Base-by-base conservation (phyloP, 1,140 invertebrate genomes). In the Varroa destructor region DNA sequence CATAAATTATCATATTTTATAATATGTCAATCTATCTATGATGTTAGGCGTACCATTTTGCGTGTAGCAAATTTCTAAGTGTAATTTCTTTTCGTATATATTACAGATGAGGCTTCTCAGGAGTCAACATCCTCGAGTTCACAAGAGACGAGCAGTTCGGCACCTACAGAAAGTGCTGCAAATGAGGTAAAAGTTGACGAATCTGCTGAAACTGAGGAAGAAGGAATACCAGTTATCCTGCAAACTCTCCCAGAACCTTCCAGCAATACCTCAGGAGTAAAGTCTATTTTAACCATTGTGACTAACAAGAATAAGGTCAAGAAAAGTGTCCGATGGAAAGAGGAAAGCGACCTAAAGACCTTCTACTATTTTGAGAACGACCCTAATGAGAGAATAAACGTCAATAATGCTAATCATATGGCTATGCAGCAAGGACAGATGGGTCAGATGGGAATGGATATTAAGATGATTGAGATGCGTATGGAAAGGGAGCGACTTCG, bases 361-460 rank as follows among this genome's bases (percentile, higher is more conserved):
- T 83, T 91, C 56, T 85, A 87, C 75, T 93, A 88, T 77, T 97
- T 97, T 79, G 91, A 94, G 79, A 79, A 94, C 56, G 92, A 96
- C 80, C 91, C 94, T 81, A 93, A 87, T 2, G 92, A 96, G 81
- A 85, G 92, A 77, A 67, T 67, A 12, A 67, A 67, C 40, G 61
- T 67, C 61, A 67, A 67, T 37, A 67, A 70, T 37, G 40, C 51
- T 4, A 58, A 40, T 72, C 61, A 67, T 37, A 51, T 51, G 46
- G 46, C 46, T 51, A 70, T 58, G 56, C 51, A 64, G 43, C 36
- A 40, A 57, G 46, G 67, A 57, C 56, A 51, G 0, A 61, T 51
- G 43, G 64, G 40, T 12, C 57, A 58, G 25, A 56, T 36, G 56
- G 71, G 43, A 12, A 25, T 61, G 57, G 14, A 40, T 72, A 57